Conservation (phyloP, 2,113 vertebrate species). For the Cebus imitator region DNA sequence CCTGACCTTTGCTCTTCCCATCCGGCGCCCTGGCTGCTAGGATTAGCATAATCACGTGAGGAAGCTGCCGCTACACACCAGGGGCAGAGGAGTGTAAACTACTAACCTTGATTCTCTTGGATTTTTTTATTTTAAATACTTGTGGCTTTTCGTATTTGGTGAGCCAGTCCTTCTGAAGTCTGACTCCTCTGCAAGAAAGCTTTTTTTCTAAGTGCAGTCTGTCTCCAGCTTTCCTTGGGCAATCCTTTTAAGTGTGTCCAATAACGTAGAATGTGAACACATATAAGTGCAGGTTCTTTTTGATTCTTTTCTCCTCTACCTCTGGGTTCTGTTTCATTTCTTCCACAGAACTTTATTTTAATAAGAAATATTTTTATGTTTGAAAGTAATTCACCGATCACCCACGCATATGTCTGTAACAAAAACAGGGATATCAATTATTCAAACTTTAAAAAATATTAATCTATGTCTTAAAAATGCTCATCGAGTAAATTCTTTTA, state of each 20-base stretch:
- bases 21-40: neutral
- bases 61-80: neutral
- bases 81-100: neutral
- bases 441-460: neutral
- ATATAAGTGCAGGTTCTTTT: neutral
- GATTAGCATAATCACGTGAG: neutral
- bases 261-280: neutral
- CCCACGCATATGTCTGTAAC: neutral
- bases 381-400: neutral
- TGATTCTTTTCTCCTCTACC: neutral
- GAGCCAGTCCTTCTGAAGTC: neutral
- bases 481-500: conserved; percentile 39
- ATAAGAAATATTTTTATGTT: neutral
- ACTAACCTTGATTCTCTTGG: neutral
- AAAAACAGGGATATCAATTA: neutral
- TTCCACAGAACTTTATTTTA: neutral
- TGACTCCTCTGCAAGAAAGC: neutral
- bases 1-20: neutral
- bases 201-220: neutral
- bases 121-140: neutral
- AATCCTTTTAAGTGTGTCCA: neutral
- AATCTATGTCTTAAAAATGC: neutral
- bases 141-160: neutral
- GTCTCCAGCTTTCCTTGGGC: neutral
- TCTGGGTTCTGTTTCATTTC: neutral